These are phyloP conservation scores for Rhinichthys klamathensis DNA, from an alignment of 2,113 vertebrate genomes.

Conservation along the genomic window DNA sequence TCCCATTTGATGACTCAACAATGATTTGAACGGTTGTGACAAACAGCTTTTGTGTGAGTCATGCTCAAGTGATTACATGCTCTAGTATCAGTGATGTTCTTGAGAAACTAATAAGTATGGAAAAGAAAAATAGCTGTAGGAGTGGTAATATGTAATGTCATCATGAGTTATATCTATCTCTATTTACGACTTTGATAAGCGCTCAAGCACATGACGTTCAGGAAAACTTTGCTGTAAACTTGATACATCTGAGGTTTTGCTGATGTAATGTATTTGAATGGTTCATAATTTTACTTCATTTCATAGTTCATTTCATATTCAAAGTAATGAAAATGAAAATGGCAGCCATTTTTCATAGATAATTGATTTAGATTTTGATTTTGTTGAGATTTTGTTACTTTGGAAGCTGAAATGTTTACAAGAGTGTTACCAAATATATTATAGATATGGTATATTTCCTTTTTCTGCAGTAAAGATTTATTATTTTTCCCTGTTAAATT, in stretches of 20 bases:
- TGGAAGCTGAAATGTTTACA: neutral
- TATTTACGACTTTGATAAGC: neutral
- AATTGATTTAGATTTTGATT: too few species aligned
- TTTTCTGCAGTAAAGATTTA: neutral
- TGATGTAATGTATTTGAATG: neutral
- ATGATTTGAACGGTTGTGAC: neutral
- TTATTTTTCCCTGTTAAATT: neutral
- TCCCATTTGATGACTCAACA: neutral
- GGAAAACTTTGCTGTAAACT: neutral
- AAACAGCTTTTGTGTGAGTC: too few species aligned
- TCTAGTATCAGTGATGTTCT: neutral
- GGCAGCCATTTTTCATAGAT: neutral
- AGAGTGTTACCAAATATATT: neutral
- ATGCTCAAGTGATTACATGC: neutral
- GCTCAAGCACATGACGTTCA: neutral
- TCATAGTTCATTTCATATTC: neutral
- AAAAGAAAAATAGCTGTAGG: neutral
- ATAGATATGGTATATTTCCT: neutral
- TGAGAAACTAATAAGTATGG: neutral
- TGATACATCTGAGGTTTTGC: neutral
- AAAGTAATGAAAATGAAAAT: neutral
- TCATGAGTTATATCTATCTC: neutral
- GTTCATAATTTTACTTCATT: neutral
- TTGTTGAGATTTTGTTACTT: neutral
- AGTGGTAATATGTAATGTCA: neutral